These are phyloP conservation scores for Aramus guarauna DNA, from an alignment of 2,113 vertebrate species.

Conservation along the genomic window DNA sequence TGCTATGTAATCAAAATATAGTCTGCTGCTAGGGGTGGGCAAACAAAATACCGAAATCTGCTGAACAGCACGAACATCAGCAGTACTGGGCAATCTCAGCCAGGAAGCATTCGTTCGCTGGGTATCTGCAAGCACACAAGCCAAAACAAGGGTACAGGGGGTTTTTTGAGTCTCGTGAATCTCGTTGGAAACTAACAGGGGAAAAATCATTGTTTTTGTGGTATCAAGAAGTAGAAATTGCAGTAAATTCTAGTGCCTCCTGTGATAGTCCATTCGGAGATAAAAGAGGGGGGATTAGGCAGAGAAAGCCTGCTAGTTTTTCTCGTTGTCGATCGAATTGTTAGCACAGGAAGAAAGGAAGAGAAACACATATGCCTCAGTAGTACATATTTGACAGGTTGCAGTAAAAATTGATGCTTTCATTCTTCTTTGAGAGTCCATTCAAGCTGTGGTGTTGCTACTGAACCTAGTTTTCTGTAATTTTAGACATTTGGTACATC, in stretches of 20 bases:
- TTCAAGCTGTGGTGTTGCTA: background rate
- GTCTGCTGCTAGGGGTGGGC: background rate
- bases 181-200: background rate
- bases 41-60: background rate
- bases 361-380: background rate
- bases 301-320: background rate
- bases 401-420: background rate
- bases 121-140: background rate
- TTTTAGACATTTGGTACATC: background rate
- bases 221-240: background rate
- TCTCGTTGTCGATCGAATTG: background rate
- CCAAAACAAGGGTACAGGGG: background rate
- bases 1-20: background rate
- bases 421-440: background rate
- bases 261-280: background rate
- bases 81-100: background rate
- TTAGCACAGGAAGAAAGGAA: background rate
- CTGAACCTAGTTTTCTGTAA: background rate
- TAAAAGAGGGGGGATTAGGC: background rate
- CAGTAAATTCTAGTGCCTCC: background rate
- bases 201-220: background rate
- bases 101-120: background rate
- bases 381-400: background rate
- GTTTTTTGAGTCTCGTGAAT: background rate
- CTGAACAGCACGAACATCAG: background rate